Percentiles rank a stretch among this genome's conserved stretches.
Evolutionary conservation across 2,797 vertebrate genomes (phyloP).

Genomic region (Cuniculus paca): DNA sequence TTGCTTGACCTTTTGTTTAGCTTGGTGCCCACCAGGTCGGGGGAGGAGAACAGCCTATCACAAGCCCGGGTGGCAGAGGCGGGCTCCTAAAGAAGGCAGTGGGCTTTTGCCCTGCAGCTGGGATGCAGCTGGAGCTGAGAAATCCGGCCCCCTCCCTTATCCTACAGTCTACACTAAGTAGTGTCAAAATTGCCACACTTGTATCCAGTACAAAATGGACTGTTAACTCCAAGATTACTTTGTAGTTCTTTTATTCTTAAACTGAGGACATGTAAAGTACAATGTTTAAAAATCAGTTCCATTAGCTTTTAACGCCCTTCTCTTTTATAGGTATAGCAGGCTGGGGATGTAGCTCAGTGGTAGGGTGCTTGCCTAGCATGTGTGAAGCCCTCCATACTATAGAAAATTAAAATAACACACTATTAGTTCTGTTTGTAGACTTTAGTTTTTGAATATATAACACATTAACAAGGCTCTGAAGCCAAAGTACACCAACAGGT

Average conservation of each 20-base stretch:
- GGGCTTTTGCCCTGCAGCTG: too few relatives aligned
- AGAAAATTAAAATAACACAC: not conserved
- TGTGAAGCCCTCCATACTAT: not conserved
- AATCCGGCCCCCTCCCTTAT: not conserved
- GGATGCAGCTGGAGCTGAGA: not conserved
- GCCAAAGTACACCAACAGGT: not conserved
- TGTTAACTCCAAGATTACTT: not conserved
- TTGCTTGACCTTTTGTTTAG: not conserved
- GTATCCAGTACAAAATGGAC: not conserved
- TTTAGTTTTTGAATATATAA: conserved; percentile 9
- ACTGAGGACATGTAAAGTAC: not conserved
- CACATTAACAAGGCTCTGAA: conserved; percentile 4
- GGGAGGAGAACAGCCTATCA: not conserved
- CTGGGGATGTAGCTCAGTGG: not conserved
- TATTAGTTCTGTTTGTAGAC: not conserved
- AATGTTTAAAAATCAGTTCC: not conserved
- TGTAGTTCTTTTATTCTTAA: not conserved
- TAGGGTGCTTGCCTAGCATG: not conserved
- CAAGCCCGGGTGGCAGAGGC: not conserved
- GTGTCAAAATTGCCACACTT: not conserved
- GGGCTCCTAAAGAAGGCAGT: not conserved
- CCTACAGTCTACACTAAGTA: not conserved
- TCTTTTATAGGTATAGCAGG: not conserved
- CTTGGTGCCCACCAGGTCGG: too few relatives aligned
- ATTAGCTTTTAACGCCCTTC: not conserved